Base-by-base conservation (phyloP, 1,140 invertebrate genomes). In the Bombus pyrosoma region DNA sequence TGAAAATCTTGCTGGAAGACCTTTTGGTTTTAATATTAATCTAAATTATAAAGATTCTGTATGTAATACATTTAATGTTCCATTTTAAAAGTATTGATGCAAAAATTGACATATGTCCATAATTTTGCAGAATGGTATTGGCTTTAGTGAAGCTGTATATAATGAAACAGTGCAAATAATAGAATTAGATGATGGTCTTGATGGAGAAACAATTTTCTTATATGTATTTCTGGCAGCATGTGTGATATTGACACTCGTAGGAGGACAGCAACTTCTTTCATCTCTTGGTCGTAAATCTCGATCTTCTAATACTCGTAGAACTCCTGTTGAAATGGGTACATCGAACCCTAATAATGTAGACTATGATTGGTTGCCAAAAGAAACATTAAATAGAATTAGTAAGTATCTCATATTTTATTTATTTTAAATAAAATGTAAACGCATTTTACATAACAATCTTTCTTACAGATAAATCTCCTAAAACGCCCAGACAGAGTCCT, bases 81-180 rank as follows among this genome's bases (percentile, higher is more conserved):
- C 22, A 22, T 34, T 81, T 3, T 2, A 25, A 43, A 47, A 15
- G 73, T 72, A 32, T 73, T 32, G 77, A n/a, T 79, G 43, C 8
- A 53, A 62, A 43, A n/a, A 82, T 81, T 80, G 34, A 87, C 73
- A 47, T 1, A 15, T 43, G 53, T 79, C 37, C 69, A 81, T 88
- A 87, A 86, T 92, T 93, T 92, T 93, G 39, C 91, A 98, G 97
- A 97, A 96, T 91, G 97, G 97, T 62, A 95, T 96, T 74, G 94
- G 96, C 73, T 98, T 96, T 94, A 96, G 97, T 92, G 98, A 99
- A 95, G 98, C 99, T 86, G 98, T 99, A 1, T 99, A 98, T 96
- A 99, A 99, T 95, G 98, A 99, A 95, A 99, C 99, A n/a, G 96
- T 99, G 12, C 98, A 98, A 94, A 98, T 99, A 88, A 96, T 99